Percentiles rank a stretch among this genome's conserved stretches.
Evolutionary conservation across 2,797 vertebrate species (phyloP).

Genomic region (Natrix natrix): DNA sequence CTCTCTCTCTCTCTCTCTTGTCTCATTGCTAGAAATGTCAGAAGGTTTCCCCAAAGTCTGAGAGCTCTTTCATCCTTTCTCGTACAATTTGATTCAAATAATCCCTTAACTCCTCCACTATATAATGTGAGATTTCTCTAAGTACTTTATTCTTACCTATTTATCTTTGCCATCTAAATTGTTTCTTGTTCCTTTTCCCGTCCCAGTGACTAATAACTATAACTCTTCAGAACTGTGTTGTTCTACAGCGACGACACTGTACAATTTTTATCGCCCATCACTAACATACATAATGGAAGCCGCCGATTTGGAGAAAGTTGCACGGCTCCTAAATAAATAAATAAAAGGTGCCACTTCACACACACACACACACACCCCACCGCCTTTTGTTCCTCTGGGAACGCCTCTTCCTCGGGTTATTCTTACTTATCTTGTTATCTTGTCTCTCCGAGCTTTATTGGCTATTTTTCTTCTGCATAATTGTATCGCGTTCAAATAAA

Average conservation of each 20-base stretch:
- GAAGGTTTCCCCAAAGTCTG: background rate
- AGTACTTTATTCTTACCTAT: background rate
- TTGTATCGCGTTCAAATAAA: background rate
- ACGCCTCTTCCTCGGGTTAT: background rate
- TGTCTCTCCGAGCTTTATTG: background rate
- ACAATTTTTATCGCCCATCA: background rate
- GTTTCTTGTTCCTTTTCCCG: background rate
- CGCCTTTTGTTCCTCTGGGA: background rate
- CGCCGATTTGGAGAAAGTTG: background rate
- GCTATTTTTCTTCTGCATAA: background rate
- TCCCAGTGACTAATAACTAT: slow-evolving; percentile 1
- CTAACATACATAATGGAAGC: background rate
- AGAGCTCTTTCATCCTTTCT: background rate
- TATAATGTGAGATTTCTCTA: background rate
- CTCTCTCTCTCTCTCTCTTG: too few species aligned
- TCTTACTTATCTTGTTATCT: background rate
- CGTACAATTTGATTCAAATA: background rate
- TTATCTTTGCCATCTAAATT: slow-evolving; percentile 7
- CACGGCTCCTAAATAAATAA: background rate
- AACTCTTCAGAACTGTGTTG: background rate
- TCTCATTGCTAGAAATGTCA: background rate
- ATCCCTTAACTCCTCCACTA: background rate
- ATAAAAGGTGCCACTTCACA: background rate
- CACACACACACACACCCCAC: too few species aligned
- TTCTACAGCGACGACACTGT: background rate